Conservation (phyloP, 1,140 invertebrate species). For the Diorhabda carinulata region DNA sequence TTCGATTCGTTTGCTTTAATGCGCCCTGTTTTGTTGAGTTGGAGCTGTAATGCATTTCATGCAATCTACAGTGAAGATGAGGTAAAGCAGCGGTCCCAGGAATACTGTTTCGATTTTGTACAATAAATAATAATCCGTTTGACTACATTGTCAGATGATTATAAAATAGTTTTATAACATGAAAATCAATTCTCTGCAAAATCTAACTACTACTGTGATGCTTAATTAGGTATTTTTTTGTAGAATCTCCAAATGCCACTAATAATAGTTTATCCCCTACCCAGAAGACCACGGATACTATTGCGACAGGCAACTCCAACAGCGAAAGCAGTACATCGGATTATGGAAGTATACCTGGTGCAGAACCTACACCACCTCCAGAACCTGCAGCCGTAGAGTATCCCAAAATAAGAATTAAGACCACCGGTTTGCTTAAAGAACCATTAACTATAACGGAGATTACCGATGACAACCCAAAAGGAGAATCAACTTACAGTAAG, state of each 20-base stretch:
- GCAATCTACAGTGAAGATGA: no score
- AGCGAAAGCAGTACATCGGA: constrained; percentile 23
- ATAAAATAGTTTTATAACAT: no score
- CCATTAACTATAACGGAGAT: constrained; percentile 42
- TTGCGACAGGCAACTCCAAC: constrained; percentile 7
- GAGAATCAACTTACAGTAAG: constrained; percentile 35
- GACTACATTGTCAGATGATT: no score
- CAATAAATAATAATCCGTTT: no score
- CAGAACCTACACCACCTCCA: constrained; percentile 35
- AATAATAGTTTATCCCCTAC: background rate
- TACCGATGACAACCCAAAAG: constrained; percentile 39
- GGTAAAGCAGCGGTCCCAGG: no score
- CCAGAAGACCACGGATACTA: constrained; percentile 14
- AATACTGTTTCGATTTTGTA: no score
- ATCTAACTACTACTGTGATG: no score
- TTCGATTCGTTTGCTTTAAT: no score
- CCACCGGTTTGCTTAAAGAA: constrained; percentile 42
- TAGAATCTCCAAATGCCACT: constrained; percentile 20
- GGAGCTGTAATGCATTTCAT: no score
- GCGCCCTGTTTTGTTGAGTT: no score
- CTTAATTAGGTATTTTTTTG: background rate
- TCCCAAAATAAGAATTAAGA: constrained; percentile 44
- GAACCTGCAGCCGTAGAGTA: constrained; percentile 30
- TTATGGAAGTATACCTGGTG: constrained; percentile 36
- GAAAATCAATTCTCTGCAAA: no score